Evolutionary conservation across 2,113 vertebrate genomes (phyloP).

Genomic region (Oryzias woworae): DNA sequence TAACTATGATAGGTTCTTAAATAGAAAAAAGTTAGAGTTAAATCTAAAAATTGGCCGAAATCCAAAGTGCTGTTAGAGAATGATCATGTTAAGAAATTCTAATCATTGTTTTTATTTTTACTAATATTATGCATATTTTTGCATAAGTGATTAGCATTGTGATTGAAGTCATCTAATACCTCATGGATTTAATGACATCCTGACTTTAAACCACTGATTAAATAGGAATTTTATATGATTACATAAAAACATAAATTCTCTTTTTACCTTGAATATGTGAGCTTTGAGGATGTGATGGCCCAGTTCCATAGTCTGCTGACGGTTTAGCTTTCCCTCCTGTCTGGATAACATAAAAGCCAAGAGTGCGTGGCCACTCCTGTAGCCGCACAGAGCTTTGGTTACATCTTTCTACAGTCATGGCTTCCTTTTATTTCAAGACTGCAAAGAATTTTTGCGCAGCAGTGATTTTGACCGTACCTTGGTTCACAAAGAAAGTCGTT

Average conservation of each 20-base stretch:
- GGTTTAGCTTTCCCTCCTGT: slow-evolving; percentile 94
- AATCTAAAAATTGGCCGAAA: slow-evolving; percentile 64
- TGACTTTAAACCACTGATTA: no score
- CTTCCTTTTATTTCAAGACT: background rate
- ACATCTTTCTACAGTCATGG: background rate
- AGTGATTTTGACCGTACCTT: slow-evolving; percentile 76
- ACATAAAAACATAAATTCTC: background rate
- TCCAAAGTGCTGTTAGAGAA: slow-evolving; percentile 33
- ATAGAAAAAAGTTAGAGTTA: slow-evolving; percentile 5
- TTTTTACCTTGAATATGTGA: slow-evolving; percentile 96
- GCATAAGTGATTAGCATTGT: no score
- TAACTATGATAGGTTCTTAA: no score
- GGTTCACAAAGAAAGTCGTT: slow-evolving; percentile 94
- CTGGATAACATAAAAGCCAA: slow-evolving; percentile 98
- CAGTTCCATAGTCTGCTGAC: slow-evolving; percentile 98
- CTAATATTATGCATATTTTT: no score
- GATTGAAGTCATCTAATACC: no score
- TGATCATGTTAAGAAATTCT: no score
- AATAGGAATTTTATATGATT: no score
- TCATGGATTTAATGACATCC: no score
- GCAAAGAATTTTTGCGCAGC: background rate
- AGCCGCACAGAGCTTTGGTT: background rate
- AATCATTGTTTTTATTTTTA: no score
- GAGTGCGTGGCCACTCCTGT: slow-evolving; percentile 93
- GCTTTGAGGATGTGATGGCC: slow-evolving; percentile 98